These are phyloP conservation scores for Drosophila sp. DNA, from an alignment of 1,140 invertebrate species.

Conservation along the genomic window DNA sequence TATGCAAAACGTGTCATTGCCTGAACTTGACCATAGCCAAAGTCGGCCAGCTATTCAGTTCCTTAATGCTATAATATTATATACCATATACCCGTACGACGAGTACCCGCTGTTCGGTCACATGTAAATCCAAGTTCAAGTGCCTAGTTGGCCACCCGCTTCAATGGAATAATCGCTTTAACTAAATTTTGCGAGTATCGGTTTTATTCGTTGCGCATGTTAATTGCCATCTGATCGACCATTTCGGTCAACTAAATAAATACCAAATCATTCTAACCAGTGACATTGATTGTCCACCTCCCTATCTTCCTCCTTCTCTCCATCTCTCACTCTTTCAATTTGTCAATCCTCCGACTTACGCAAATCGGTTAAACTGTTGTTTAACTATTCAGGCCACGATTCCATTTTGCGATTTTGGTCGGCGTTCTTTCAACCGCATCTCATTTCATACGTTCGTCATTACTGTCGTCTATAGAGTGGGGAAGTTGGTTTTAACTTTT, in stretches of 20 bases:
- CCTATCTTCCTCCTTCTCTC: background rate
- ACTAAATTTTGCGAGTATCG: constrained; percentile 65
- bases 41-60: constrained; percentile 46
- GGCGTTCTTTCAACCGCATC: constrained; percentile 65
- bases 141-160: constrained; percentile 43
- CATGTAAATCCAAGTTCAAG: constrained; percentile 75
- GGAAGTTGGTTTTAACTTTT: constrained; percentile 18
- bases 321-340: too few relatives aligned
- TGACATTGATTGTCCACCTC: constrained; percentile 63
- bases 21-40: constrained; percentile 69
- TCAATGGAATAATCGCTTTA: constrained; percentile 54
- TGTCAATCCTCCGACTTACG: too few relatives aligned
- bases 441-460: constrained; percentile 28
- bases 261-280: constrained; percentile 26
- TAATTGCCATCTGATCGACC: constrained; percentile 60
- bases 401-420: constrained; percentile 33
- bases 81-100: background rate
- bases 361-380: constrained; percentile 16
- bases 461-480: constrained; percentile 21
- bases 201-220: constrained; percentile 58
- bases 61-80: constrained; percentile 42
- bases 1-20: constrained; percentile 67
- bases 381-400: constrained; percentile 48
- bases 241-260: constrained; percentile 57
- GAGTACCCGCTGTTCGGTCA: constrained; percentile 17